Conservation (phyloP, 2,113 vertebrate genomes). For the Sialia sialis region DNA sequence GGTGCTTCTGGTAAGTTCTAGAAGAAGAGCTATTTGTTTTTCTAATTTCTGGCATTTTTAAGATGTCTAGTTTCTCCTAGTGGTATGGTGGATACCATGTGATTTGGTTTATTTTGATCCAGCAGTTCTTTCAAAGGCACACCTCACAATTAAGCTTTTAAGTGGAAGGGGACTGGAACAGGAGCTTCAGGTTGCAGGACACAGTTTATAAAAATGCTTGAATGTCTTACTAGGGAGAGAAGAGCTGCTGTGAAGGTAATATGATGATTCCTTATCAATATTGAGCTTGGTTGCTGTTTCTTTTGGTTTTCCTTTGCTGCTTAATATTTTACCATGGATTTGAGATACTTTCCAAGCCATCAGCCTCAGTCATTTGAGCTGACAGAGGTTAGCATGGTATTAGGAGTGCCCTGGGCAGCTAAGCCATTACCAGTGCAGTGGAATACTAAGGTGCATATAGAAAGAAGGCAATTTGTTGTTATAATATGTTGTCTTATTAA, state of each 20-base stretch:
- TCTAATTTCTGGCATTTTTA: background rate
- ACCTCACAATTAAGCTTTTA: slow-evolving; percentile 4
- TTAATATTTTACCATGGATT: background rate
- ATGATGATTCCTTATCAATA: background rate
- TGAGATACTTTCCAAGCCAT: background rate
- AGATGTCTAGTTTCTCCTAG: background rate
- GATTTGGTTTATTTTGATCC: slow-evolving; percentile 34
- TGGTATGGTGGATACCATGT: background rate
- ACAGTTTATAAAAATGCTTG: background rate
- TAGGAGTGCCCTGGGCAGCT: background rate
- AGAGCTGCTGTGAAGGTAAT: background rate
- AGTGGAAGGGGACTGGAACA: background rate
- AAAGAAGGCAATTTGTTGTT: background rate
- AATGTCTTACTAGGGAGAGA: background rate
- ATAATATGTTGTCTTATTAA: background rate
- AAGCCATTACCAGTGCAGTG: background rate
- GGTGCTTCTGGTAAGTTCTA: background rate
- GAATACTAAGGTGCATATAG: background rate
- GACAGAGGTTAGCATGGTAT: background rate
- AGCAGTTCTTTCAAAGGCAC: background rate
- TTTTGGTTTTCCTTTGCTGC: background rate
- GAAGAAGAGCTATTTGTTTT: background rate
- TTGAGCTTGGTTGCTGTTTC: background rate
- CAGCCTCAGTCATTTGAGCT: background rate
- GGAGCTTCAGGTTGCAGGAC: background rate